phyloP scores from a whole-genome alignment of 2,113 vertebrate genomes.

The Spea multiplicata region DNA sequence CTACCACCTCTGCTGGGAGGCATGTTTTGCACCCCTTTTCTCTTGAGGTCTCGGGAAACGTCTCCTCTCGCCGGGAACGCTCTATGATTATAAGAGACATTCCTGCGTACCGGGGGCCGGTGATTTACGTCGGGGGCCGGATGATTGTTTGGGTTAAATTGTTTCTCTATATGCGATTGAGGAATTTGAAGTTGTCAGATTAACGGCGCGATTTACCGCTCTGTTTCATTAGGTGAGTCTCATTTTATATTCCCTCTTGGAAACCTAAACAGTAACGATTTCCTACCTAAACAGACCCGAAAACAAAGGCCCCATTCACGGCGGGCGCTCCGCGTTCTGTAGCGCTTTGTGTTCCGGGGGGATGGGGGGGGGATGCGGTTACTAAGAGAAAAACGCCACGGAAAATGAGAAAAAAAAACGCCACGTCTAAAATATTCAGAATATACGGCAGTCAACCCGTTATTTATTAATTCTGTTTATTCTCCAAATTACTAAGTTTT shows the following conservation, averaged over 20 bases:
- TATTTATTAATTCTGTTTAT: constrained; percentile 35
- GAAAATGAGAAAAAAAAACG: constrained; percentile 28
- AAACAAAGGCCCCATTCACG: constrained; percentile 87
- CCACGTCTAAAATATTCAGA: constrained; percentile 14
- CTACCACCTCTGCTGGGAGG: too few species aligned
- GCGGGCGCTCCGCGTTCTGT: constrained; percentile 61
- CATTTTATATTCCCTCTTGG: constrained; percentile 90
- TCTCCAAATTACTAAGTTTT: constrained; percentile 35
- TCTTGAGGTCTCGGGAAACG: constrained; percentile 56
- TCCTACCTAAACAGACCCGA: constrained; percentile 82
- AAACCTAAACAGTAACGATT: constrained; percentile 86
- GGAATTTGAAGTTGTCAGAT: constrained; percentile 75
- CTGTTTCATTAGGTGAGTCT: constrained; percentile 86
- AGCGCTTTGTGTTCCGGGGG: constrained; percentile 62
- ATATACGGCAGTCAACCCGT: neutral
- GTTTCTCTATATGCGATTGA: constrained; percentile 71
- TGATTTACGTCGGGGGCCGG: constrained; percentile 68
- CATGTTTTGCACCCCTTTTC: constrained; percentile 5
- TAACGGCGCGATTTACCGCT: constrained; percentile 75
- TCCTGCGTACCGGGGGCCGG: constrained; percentile 64
- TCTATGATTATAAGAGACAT: constrained; percentile 63
- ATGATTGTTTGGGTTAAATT: constrained; percentile 74
- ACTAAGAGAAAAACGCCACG: constrained; percentile 60
- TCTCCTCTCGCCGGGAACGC: constrained; percentile 56
- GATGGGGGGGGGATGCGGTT: constrained; percentile 50